These are phyloP conservation scores for Helicorthomorpha holstii DNA, from an alignment of 1,140 invertebrate genomes.

Conservation along the genomic window DNA sequence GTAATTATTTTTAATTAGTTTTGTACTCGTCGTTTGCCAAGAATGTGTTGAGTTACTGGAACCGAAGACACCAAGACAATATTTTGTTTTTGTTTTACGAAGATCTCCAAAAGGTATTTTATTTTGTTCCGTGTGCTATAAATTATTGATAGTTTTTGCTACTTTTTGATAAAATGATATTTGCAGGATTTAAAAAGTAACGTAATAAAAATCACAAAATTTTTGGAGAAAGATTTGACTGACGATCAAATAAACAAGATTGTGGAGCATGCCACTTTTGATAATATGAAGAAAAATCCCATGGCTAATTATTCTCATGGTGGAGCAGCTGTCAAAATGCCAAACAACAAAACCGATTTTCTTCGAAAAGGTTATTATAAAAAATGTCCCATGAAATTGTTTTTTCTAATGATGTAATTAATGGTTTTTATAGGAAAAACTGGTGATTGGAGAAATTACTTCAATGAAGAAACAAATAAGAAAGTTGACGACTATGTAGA, in stretches of 20 bases:
- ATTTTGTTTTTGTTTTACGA: constrained; percentile 64
- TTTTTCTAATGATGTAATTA: too few species aligned
- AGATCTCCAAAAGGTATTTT: constrained; percentile 43
- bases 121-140: neutral
- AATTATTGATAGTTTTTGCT: neutral
- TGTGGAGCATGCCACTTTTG: neutral
- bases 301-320: neutral
- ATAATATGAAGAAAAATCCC: neutral
- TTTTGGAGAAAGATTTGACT: neutral
- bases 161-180: neutral
- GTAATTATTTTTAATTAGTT: too few species aligned
- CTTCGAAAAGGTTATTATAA: neutral
- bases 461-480: too few species aligned
- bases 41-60: constrained; percentile 56
- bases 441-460: too few species aligned
- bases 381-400: too few species aligned
- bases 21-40: constrained; percentile 41
- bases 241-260: neutral
- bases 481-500: too few species aligned
- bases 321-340: neutral
- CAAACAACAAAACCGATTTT: neutral
- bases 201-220: neutral
- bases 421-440: too few species aligned
- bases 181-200: neutral
- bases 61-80: constrained; percentile 41